Percentiles rank a stretch among this genome's conserved stretches.
Evolutionary conservation across 2,113 vertebrate species (phyloP).

Genomic region (Actenoides hombroni): DNA sequence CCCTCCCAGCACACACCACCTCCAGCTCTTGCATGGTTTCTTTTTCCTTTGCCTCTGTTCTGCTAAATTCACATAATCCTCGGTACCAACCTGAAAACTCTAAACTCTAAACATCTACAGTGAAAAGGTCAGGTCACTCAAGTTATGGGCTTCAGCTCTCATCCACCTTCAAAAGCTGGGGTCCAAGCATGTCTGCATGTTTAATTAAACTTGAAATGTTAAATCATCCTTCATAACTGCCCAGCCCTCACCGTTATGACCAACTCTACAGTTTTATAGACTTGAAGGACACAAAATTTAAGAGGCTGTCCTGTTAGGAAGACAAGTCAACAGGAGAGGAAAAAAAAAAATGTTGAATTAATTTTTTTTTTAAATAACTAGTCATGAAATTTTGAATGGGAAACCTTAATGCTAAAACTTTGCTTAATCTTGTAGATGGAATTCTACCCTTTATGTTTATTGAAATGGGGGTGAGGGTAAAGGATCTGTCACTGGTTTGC

Average conservation of each 20-base stretch:
- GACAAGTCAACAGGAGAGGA: not conserved
- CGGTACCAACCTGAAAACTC: not conserved
- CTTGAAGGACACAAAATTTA: not conserved
- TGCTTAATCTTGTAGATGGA: not conserved
- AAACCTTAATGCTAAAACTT: not conserved
- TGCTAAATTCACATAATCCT: not conserved
- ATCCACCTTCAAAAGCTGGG: not conserved
- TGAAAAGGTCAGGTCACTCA: not conserved
- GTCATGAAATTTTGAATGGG: not conserved
- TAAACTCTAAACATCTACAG: not conserved
- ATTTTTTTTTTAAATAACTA: not conserved
- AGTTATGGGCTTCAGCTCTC: not conserved
- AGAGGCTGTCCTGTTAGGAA: not conserved
- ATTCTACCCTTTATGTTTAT: not conserved
- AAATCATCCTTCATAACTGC: not conserved
- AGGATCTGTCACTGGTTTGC: not conserved
- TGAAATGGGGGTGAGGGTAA: fast-evolving
- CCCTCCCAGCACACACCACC: not conserved
- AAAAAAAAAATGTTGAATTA: not conserved
- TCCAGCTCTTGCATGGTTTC: not conserved
- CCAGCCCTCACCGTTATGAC: not conserved
- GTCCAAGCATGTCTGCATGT: not conserved
- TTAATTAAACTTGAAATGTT: not conserved
- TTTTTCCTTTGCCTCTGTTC: not conserved
- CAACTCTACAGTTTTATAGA: not conserved